Base-by-base conservation (phyloP, 2,113 vertebrate species). In the Equus przewalskii region DNA sequence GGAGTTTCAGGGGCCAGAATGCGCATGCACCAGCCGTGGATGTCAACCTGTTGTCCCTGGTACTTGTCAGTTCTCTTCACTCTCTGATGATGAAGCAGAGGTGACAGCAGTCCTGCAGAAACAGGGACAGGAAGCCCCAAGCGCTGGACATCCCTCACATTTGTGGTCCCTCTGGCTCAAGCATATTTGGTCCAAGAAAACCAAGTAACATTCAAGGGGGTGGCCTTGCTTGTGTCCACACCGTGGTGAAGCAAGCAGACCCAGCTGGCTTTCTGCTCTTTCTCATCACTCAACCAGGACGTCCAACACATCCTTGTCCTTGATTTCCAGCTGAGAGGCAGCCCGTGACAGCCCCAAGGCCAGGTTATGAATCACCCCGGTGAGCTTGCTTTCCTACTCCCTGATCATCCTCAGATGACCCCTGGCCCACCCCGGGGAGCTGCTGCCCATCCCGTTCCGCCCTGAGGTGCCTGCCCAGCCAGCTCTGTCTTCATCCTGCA, bases 1-100 rank as follows among this genome's bases (percentile, higher is more conserved):
- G 94, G 79, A 86, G 56, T 65, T 44, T 10, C 6, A 49, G 0
- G 0, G 24, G 0, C 7, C 67, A 92, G 26, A 7, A 6, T 15
- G 6, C 6, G 33, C 3, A 7, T 7, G 51, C 7, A 49, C 36
- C n/a, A n/a, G 33, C 14, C 26, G 28, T 36, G 9, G 3, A 33
- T 28, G 18, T 41, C 51, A 24, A 83, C 80, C 69, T 76, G 72
- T 26, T 16, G 1, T 30, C 22, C 33, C 7, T 81, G 81, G 70
- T n/a, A n/a, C 7, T 22, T 18, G 22, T 28, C 18, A 46, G 49
- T 5, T 76, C 36, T 18, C 15, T 26, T 78, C 19, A n/a, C 16
- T 44, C 6, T 79, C 65, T 44, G 51, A 65, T n/a, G 51, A 83
- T 13, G 64, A 41, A 86, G 70, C 46, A 78, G 78, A 62, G 69